Percentiles rank a stretch among this genome's conserved stretches.
Evolutionary conservation across 2,113 vertebrate genomes (phyloP).

Genomic region (Heterotilapia buettikoferi): DNA sequence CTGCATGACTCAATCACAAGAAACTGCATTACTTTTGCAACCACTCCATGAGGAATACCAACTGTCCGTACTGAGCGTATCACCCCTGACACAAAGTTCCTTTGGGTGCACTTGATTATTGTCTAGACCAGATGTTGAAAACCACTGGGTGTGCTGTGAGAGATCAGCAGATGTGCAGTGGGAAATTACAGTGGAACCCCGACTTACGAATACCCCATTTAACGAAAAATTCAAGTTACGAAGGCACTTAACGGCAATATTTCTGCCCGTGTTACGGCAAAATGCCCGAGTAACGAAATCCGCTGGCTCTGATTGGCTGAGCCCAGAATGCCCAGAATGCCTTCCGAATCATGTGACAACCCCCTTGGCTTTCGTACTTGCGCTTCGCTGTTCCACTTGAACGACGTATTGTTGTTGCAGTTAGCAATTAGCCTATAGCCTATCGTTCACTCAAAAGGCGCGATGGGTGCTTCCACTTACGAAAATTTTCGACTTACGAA

Average conservation of each 20-base stretch:
- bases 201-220: background rate
- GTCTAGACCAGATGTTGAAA: background rate
- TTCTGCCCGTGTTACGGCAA: background rate
- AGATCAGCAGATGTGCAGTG: background rate
- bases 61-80: background rate
- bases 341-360: background rate
- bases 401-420: background rate
- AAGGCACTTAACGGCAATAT: background rate
- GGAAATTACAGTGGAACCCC: background rate
- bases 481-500: too few species aligned
- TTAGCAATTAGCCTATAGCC: background rate
- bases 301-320: background rate
- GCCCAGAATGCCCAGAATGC: background rate
- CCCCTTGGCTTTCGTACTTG: background rate
- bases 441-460: too few species aligned
- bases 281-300: fast-evolving
- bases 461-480: too few species aligned
- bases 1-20: background rate
- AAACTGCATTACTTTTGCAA: background rate
- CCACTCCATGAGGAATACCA: background rate
- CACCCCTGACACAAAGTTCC: background rate
- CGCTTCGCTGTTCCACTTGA: background rate
- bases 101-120: background rate
- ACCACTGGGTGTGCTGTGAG: background rate
- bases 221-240: background rate